These are phyloP conservation scores for Drosophila pandora DNA, from an alignment of 1,140 invertebrate genomes.

Conservation along the genomic window DNA sequence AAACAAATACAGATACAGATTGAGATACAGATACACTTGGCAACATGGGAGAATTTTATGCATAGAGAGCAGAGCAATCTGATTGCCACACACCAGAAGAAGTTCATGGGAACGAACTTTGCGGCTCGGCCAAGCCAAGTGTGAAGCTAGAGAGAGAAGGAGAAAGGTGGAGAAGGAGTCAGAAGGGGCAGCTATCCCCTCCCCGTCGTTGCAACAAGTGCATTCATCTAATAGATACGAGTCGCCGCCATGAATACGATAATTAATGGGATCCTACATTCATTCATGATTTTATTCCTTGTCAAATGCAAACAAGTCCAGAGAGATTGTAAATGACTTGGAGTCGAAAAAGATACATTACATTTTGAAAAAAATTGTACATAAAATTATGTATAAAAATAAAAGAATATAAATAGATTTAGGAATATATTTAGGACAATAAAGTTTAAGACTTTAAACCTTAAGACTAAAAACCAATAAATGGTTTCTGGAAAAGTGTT, in stretches of 20 bases:
- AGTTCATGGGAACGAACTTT: slow-evolving; percentile 76
- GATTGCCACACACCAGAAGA: slow-evolving; percentile 55
- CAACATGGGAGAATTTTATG: slow-evolving; percentile 44
- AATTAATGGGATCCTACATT: slow-evolving; percentile 38
- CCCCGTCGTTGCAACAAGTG: slow-evolving; percentile 24
- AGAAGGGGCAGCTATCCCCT: neutral
- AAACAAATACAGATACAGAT: slow-evolving; percentile 17
- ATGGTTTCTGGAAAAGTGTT: too few relatives aligned
- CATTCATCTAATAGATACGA: slow-evolving; percentile 44
- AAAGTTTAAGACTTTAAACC: too few relatives aligned
- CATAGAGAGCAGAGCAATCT: slow-evolving; percentile 46
- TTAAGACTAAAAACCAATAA: too few relatives aligned
- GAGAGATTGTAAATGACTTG: slow-evolving; percentile 1
- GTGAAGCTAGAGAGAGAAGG: slow-evolving; percentile 36
- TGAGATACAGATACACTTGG: slow-evolving; percentile 6
- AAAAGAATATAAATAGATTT: too few relatives aligned
- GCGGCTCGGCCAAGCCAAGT: slow-evolving; percentile 59
- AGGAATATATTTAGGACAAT: too few relatives aligned
- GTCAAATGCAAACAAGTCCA: neutral
- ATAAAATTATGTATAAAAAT: neutral
- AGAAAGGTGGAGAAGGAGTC: neutral
- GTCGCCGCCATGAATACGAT: slow-evolving; percentile 33
- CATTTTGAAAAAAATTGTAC: neutral
- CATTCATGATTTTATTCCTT: slow-evolving; percentile 43
- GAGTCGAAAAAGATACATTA: neutral